Evolutionary conservation across 2,888 invertebrate species (phyloP).

Genomic region (Lycia hirtaria): DNA sequence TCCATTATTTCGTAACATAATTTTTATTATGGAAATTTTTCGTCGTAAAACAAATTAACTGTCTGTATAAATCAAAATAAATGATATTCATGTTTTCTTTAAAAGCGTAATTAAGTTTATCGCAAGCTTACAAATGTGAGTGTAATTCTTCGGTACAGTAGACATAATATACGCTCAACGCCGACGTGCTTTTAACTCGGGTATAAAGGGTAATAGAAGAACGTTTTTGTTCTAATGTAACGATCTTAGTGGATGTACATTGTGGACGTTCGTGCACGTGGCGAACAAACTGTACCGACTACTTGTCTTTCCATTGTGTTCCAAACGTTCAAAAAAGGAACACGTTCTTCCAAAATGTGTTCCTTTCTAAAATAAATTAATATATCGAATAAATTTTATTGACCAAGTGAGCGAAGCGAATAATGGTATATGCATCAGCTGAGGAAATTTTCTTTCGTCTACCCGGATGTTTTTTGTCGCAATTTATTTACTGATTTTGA

Average conservation of each 20-base stretch:
- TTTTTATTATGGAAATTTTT: too few species aligned
- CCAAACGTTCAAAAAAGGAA: too few species aligned
- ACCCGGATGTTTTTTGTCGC: too few species aligned
- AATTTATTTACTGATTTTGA: too few species aligned
- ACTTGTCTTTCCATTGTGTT: too few species aligned
- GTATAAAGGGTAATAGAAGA: conserved; percentile 35
- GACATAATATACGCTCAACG: conserved; percentile 30
- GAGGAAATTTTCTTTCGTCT: too few species aligned
- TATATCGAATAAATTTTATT: not conserved
- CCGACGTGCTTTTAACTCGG: conserved; percentile 33
- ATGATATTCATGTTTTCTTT: not conserved
- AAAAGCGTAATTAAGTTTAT: conserved; percentile 21
- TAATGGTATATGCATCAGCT: too few species aligned
- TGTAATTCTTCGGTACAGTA: conserved; percentile 34
- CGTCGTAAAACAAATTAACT: not conserved
- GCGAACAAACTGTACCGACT: not conserved
- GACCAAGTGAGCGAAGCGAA: too few species aligned
- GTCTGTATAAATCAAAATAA: conserved; percentile 1
- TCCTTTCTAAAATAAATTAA: not conserved
- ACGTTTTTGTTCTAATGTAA: conserved; percentile 20
- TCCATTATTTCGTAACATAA: too few species aligned
- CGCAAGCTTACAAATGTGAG: conserved; percentile 25
- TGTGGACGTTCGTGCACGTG: not conserved
- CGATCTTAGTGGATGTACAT: conserved; percentile 1
- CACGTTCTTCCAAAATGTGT: too few species aligned